phyloP scores from a whole-genome alignment of 1,140 invertebrate genomes.

The Drosophila saltans region DNA sequence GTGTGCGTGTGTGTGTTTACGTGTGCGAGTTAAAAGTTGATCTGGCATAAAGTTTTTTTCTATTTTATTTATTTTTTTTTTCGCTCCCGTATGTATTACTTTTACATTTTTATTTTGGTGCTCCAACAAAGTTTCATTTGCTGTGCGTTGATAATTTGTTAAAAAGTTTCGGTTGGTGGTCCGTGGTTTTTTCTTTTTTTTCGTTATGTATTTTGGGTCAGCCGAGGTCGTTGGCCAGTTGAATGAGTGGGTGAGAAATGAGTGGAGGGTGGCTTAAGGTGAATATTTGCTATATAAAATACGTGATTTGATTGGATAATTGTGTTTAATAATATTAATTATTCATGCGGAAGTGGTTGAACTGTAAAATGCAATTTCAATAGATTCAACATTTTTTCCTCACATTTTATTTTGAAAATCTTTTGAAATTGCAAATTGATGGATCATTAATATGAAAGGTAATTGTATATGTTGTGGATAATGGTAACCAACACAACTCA shows the following conservation, averaged over 20 bases:
- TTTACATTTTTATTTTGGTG: conserved; percentile 21
- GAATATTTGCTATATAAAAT: conserved; percentile 7
- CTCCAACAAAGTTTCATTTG: conserved; percentile 64
- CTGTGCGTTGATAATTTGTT: conserved; percentile 73
- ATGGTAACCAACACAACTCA: no score
- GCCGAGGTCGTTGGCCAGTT: neutral
- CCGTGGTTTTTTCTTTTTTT: no score
- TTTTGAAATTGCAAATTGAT: no score
- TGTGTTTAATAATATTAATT: conserved; percentile 10
- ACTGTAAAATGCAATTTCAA: neutral
- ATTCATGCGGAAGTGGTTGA: conserved; percentile 1
- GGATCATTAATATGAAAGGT: no score
- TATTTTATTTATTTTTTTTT: conserved; percentile 18
- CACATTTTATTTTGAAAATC: no score
- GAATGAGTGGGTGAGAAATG: neutral
- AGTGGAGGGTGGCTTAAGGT: neutral
- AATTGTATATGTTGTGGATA: no score
- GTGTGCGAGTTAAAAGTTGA: conserved; percentile 30
- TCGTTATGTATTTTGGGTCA: conserved; percentile 7
- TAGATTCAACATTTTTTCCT: no score
- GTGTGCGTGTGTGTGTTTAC: conserved; percentile 23
- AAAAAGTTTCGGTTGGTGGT: conserved; percentile 55
- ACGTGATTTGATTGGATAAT: conserved; percentile 12
- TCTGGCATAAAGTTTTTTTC: conserved; percentile 3
- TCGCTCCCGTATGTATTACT: conserved; percentile 33